phyloP scores from a whole-genome alignment of 2,797 vertebrate genomes.

The Centropyge bicolor region DNA sequence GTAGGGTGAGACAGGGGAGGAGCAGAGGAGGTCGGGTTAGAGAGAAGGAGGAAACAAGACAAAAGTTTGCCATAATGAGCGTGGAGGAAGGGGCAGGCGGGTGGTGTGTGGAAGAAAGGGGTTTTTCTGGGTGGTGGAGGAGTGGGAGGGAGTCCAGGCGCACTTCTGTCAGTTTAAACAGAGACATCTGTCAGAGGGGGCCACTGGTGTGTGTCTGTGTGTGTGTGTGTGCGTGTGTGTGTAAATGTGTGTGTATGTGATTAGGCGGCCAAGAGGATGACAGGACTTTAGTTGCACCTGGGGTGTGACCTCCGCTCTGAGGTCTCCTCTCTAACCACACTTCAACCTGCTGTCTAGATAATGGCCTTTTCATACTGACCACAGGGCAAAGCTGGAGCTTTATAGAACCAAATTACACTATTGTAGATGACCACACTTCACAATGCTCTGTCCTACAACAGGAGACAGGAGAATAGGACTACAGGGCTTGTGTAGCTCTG shows the following conservation, averaged over 20 bases:
- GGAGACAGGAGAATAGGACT: slow-evolving; percentile 19
- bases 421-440: slow-evolving; percentile 17
- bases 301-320: slow-evolving; percentile 68
- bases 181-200: slow-evolving; percentile 85
- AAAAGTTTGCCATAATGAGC: slow-evolving; percentile 85
- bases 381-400: slow-evolving; percentile 46
- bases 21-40: slow-evolving; percentile 70
- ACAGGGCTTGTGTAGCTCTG: neutral
- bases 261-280: slow-evolving; percentile 66
- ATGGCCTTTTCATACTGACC: slow-evolving; percentile 65
- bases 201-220: slow-evolving; percentile 57
- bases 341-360: slow-evolving; percentile 66
- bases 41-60: slow-evolving; percentile 82
- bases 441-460: slow-evolving; percentile 17
- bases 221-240: slow-evolving; percentile 31
- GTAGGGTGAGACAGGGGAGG: slow-evolving; percentile 75
- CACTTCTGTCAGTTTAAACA: slow-evolving; percentile 85
- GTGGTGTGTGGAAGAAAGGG: slow-evolving; percentile 71
- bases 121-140: slow-evolving; percentile 69
- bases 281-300: slow-evolving; percentile 76
- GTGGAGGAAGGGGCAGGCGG: slow-evolving; percentile 76
- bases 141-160: slow-evolving; percentile 69
- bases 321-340: slow-evolving; percentile 64
- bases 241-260: slow-evolving; percentile 52
- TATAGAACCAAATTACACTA: slow-evolving; percentile 34